Evolutionary conservation across 2,888 invertebrate species (phyloP).

Genomic region (Electrophaes corylata): DNA sequence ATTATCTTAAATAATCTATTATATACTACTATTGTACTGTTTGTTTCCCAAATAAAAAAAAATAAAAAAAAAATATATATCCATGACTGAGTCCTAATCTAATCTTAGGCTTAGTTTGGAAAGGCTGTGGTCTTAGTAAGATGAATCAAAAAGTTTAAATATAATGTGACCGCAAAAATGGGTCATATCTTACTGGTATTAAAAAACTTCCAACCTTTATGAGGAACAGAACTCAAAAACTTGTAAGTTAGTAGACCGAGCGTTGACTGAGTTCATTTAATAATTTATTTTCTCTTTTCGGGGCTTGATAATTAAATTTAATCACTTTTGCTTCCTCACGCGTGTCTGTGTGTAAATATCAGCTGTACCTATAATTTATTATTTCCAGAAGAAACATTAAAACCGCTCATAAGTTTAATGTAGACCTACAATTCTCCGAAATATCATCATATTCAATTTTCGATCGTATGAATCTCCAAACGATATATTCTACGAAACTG

Average conservation of each 20-base stretch:
- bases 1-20: too few species aligned
- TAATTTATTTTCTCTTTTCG: not conserved
- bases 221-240: conserved; percentile 6
- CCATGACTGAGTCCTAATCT: too few species aligned
- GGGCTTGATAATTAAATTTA: not conserved
- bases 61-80: too few species aligned
- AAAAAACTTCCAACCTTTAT: conserved; percentile 26
- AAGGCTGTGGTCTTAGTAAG: too few species aligned
- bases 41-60: too few species aligned
- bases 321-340: not conserved
- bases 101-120: too few species aligned
- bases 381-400: not conserved
- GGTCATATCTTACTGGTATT: conserved; percentile 22
- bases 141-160: conserved; percentile 8
- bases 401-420: not conserved
- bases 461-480: too few species aligned
- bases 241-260: conserved; percentile 10
- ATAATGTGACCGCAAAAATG: conserved; percentile 11
- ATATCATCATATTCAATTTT: too few species aligned
- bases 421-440: too few species aligned
- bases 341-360: not conserved
- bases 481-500: too few species aligned
- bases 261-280: not conserved
- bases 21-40: too few species aligned
- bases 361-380: conserved; percentile 1